Base-by-base conservation (phyloP, 2,113 vertebrate genomes). In the Neomonachus schauinslandi region DNA sequence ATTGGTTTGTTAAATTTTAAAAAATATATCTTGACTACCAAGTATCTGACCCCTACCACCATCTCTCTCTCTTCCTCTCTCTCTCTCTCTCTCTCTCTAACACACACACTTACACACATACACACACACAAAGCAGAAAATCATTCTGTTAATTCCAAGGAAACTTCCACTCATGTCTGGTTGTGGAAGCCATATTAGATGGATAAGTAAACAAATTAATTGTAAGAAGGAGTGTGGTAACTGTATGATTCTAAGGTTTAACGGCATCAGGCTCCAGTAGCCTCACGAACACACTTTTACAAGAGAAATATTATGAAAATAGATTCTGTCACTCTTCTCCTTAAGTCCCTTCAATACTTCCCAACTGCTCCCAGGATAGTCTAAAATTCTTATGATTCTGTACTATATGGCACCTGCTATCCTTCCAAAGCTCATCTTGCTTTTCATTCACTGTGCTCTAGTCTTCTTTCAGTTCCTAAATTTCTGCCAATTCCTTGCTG, bases 221-320 rank as follows among this genome's bases (percentile, higher is more conserved):
- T 81, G 16, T 57, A 81, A 93, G 39, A 71, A 81, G 4, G 19
- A 95, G 16, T 12, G 14, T 31, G 42, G 14, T 83, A 90, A 77
- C 49, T 92, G 26, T 36, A 42, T 55, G 31, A 95, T 16, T 81
- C 65, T 90, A 81, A 92, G 36, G 31, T 53, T 95, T 93, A 82
- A 90, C 8, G 51, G n/a, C 36, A 46, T 71, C 59, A 65, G n/a
- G 19, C 55, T 77, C 59, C 12, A 46, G 33, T 2, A 89, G 86
- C 76, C 31, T 83, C 31, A 6, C 2, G 31, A n/a, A 8, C 22
- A 42, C 33, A 74, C 36, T 14, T 61, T 74, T 55, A 79, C 14
- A 74, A 92, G 39, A 82, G 21, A 69, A 87, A 26, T 16, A 53
- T 36, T 82, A 80, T 28, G 36, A 46, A 82, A 89, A 85, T 21